Conservation (phyloP, 1,140 invertebrate species). For the Brachionus rotundiformis region DNA sequence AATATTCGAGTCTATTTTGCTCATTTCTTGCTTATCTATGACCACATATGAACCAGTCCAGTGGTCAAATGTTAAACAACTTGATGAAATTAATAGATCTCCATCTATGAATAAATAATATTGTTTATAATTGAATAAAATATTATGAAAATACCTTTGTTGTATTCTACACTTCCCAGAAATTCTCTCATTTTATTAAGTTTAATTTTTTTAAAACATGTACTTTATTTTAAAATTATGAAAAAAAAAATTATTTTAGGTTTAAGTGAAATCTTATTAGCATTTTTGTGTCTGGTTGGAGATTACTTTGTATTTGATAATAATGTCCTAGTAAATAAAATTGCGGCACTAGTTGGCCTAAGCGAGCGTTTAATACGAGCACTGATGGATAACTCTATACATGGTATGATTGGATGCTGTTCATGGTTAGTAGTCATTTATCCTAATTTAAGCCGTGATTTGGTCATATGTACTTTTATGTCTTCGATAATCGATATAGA, state of each 20-base stretch:
- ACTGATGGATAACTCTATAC: constrained; percentile 55
- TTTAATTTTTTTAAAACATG: neutral
- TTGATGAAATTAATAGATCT: constrained; percentile 16
- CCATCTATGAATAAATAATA: neutral
- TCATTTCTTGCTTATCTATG: neutral
- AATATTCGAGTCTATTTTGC: neutral
- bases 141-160: constrained; percentile 24
- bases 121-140: too few species aligned
- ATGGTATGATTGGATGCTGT: constrained; percentile 55
- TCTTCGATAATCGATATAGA: constrained; percentile 58
- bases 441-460: constrained; percentile 44
- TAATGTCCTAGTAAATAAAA: neutral
- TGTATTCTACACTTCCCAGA: constrained; percentile 28
- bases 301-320: constrained; percentile 40
- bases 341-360: neutral
- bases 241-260: constrained; percentile 31
- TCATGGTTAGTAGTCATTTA: constrained; percentile 56
- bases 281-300: constrained; percentile 15
- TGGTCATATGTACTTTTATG: constrained; percentile 55
- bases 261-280: neutral
- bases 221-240: constrained; percentile 2
- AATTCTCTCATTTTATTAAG: constrained; percentile 44
- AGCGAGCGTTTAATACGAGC: constrained; percentile 40
- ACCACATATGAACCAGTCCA: constrained; percentile 42
- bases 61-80: constrained; percentile 24